Evolutionary conservation across 2,113 vertebrate genomes (phyloP).

Genomic region (Osmerus eperlanus): DNA sequence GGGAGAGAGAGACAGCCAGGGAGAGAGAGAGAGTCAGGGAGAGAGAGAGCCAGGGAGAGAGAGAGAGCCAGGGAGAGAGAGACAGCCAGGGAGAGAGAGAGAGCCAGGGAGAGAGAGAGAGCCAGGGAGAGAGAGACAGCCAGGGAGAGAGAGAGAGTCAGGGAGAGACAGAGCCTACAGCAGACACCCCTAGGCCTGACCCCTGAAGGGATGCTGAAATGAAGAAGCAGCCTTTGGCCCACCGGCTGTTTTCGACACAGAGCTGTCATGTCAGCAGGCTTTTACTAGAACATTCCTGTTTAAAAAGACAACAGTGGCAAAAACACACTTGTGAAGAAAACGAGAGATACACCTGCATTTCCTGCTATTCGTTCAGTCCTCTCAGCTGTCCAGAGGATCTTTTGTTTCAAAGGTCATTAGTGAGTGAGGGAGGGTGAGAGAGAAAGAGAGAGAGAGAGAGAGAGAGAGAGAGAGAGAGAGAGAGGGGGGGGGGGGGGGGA

Average conservation of each 20-base stretch:
- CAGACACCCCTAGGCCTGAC: constrained; percentile 56
- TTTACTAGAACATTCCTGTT: constrained; percentile 60
- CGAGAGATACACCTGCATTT: constrained; percentile 23
- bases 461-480: no score
- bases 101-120: no score
- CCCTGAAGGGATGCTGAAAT: constrained; percentile 57
- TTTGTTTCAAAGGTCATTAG: constrained; percentile 60
- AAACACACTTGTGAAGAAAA: constrained; percentile 17
- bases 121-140: no score
- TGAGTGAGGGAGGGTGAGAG: neutral
- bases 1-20: no score
- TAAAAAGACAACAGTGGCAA: constrained; percentile 42
- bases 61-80: constrained; percentile 13
- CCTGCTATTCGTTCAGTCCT: constrained; percentile 29
- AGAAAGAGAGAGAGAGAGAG: no score
- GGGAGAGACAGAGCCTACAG: constrained; percentile 29
- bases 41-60: no score
- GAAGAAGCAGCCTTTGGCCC: constrained; percentile 62
- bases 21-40: no score
- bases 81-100: neutral
- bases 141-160: no score
- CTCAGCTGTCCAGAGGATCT: constrained; percentile 31
- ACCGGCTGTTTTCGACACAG: constrained; percentile 42
- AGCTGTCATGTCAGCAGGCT: constrained; percentile 64
- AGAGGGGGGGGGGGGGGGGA: no score